Conservation (phyloP, 2,888 invertebrate species). For the Heliconius ethilla region DNA sequence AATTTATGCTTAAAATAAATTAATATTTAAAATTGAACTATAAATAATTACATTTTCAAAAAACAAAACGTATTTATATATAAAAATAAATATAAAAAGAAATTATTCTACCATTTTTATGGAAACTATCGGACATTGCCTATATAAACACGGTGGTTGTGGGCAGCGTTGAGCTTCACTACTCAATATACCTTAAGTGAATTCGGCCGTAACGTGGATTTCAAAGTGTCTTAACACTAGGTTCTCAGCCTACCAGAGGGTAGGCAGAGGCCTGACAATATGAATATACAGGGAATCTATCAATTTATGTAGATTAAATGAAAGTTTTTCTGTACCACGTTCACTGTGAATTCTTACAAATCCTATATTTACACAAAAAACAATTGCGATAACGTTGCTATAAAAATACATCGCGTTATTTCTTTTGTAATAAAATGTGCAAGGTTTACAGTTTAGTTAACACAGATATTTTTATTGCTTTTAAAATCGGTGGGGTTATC, state of each 20-base stretch:
- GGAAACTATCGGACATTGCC: too few species aligned
- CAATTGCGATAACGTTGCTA: conserved; percentile 40
- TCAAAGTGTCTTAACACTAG: neutral
- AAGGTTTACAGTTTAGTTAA: neutral
- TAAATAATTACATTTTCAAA: too few species aligned
- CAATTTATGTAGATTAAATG: neutral
- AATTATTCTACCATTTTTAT: too few species aligned
- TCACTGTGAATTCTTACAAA: conserved; percentile 41
- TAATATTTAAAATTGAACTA: too few species aligned
- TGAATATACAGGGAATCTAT: neutral
- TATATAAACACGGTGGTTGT: too few species aligned
- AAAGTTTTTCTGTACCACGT: conserved; percentile 29
- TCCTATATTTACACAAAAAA: conserved; percentile 33
- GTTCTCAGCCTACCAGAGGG: neutral
- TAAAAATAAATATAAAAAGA: too few species aligned
- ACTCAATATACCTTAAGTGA: too few species aligned
- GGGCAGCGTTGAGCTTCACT: neutral
- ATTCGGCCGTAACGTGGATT: too few species aligned
- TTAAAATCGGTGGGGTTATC: neutral
- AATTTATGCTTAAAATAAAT: too few species aligned
- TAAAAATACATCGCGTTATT: conserved; percentile 56
- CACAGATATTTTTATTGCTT: neutral
- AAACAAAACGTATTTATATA: too few species aligned
- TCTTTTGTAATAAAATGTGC: conserved; percentile 49
- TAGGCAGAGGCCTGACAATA: neutral